Percentiles rank a stretch among this genome's conserved stretches.
Conservation (phyloP, 2,797 vertebrate species). For the Taenioides sp. region DNA sequence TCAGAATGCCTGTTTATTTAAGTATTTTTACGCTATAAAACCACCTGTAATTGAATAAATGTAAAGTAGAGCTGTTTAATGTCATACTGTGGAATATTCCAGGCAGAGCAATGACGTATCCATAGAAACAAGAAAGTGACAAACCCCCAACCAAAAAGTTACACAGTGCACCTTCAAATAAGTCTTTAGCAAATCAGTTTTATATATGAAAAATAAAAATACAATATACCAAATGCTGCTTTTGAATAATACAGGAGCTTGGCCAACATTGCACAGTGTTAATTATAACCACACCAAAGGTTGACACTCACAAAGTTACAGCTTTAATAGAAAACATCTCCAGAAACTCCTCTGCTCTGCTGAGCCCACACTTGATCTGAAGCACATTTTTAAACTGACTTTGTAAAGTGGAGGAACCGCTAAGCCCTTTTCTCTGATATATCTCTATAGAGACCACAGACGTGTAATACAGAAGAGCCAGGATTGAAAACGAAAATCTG, state of each 20-base stretch:
- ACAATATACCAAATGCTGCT: neutral
- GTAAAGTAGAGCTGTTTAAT: too few species aligned
- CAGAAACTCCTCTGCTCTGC: neutral
- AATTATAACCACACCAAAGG: neutral
- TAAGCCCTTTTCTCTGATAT: conserved; percentile 9
- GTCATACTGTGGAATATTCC: too few species aligned
- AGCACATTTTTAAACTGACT: neutral
- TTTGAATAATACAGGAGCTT: neutral
- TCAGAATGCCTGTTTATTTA: too few species aligned
- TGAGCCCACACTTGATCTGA: conserved; percentile 18
- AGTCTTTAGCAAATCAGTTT: too few species aligned
- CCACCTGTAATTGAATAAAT: too few species aligned
- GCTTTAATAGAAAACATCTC: conserved; percentile 1
- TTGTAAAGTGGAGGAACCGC: conserved; percentile 10
- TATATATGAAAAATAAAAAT: too few species aligned
- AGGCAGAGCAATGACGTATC: too few species aligned
- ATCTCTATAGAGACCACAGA: conserved; percentile 17
- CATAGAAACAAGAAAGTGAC: too few species aligned
- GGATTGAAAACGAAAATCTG: conserved; percentile 33
- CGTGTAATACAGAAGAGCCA: conserved; percentile 27
- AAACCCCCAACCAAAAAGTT: too few species aligned
- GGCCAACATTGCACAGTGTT: neutral
- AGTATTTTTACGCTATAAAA: too few species aligned
- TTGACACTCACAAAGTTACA: neutral
- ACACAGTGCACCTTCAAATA: too few species aligned